Evolutionary conservation across 2,888 invertebrate genomes (phyloP), one percentile per base, ranked within the genome.

Genomic region (Cordylochernes scorpioides): DNA sequence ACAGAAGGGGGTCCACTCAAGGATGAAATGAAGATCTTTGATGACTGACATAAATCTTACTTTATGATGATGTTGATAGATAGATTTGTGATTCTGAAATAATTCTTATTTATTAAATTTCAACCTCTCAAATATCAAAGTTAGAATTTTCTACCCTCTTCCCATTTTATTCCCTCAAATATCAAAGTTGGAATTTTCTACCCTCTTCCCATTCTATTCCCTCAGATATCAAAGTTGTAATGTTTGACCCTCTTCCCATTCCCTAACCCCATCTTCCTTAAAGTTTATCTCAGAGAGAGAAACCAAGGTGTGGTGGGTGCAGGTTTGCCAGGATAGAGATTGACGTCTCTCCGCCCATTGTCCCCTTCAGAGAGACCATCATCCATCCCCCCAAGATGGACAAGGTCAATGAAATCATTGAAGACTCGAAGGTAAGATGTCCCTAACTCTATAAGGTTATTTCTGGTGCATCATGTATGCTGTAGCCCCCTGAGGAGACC

Each of bases 311-410:
- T 22, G 14, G 5, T 22, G 14, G 12, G 12, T 61, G 58, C 33
- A 65, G 67, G 40, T 86, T 78, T 55, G 78, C 75, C 0, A 71
- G 71, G 50, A 66, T 80, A 34, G 71, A 77, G 28, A 59, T 91
- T n/a, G 69, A 69, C 38, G 80, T 78, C 1, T 94, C 94, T 0
- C 68, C 74, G 46, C 94, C 94, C 0, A 91, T 97, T 44, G 91
- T 97, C 2, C 77, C 91, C 5, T 82, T 94, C 47, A 63, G 78
- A 41, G 97, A 97, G 56, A 97, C 94, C 0, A 65, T 97, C 29
- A 64, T 86, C 1, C 64, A 64, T 10, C 69, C 68, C 12, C 75
- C 73, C 0, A 72, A 65, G 46, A 54, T 70, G 3, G 80, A 74
- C 49, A 75, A 72, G 72, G 71, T 75, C 0, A 75, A 74, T 49